These are phyloP conservation scores for Aelia acuminata DNA, from an alignment of 2,888 invertebrate genomes.

Conservation along the genomic window DNA sequence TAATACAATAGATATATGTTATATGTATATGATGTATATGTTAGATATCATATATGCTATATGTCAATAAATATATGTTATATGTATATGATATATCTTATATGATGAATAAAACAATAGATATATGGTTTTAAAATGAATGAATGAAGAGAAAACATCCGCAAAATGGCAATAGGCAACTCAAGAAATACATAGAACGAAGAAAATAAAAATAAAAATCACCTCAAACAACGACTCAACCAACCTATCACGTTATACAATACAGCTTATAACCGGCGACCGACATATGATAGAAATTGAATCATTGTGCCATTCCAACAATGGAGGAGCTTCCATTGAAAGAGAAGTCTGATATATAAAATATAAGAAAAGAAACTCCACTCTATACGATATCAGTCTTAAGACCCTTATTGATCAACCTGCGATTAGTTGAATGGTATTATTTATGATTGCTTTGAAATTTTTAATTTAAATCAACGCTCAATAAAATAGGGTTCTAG, in stretches of 20 bases:
- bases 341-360: neutral
- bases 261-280: conserved; percentile 17
- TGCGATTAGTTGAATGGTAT: too few relatives aligned
- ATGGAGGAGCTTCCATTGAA: neutral
- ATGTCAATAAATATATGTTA: too few relatives aligned
- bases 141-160: neutral
- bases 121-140: neutral
- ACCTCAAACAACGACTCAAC: neutral
- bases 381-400: neutral
- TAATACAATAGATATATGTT: too few relatives aligned
- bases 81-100: too few relatives aligned
- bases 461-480: too few relatives aligned
- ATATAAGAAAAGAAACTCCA: neutral
- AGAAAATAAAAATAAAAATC: neutral
- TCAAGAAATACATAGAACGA: neutral
- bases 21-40: too few relatives aligned
- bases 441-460: too few relatives aligned
- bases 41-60: too few relatives aligned
- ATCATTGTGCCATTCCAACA: conserved; percentile 5
- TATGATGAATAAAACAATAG: neutral
- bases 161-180: neutral
- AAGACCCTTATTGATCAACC: neutral
- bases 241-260: conserved; percentile 27
- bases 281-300: conserved; percentile 31
- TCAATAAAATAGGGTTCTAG: too few relatives aligned